Percentiles rank a stretch among this genome's conserved stretches.
phyloP scores from a whole-genome alignment of 53 echinoderm and acorn worm species.

The Mesocentrotus franciscanus region DNA sequence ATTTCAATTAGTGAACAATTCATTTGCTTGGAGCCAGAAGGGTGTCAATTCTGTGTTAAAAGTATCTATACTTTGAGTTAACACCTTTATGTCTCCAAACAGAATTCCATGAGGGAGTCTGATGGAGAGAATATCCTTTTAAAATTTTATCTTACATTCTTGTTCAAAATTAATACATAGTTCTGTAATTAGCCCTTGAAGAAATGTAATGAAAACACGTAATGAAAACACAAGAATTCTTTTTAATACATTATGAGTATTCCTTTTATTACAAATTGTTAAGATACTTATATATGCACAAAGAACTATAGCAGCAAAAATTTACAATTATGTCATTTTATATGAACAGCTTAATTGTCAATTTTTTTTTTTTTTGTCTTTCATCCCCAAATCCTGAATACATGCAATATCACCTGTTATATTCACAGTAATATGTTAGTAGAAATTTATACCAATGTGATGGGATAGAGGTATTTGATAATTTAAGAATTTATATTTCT shows the following conservation, averaged over 20 bases:
- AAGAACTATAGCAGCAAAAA: conserved; percentile 30
- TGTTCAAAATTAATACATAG: too few species aligned
- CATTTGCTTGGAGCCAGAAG: too few species aligned
- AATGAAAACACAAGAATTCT: not conserved
- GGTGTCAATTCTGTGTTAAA: too few species aligned
- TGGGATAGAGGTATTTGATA: too few species aligned
- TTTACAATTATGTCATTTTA: conserved; percentile 3
- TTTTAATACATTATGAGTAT: not conserved
- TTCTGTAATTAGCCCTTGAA: too few species aligned
- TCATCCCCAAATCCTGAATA: not conserved
- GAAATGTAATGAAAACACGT: not conserved
- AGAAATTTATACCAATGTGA: too few species aligned
- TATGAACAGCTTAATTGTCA: not conserved
- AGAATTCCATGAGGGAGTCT: too few species aligned
- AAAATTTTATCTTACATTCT: too few species aligned
- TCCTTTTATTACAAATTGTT: conserved; percentile 46
- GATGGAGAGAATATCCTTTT: too few species aligned
- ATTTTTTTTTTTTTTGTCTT: not conserved
- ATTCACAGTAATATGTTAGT: not conserved
- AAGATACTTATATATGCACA: conserved; percentile 50
- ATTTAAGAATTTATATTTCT: too few species aligned
- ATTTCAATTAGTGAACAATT: not conserved
- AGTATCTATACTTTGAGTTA: too few species aligned
- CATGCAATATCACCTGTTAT: not conserved
- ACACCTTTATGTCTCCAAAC: too few species aligned